phyloP scores from a whole-genome alignment of 2,888 invertebrate genomes.

The Lasioglossum lativentre region DNA sequence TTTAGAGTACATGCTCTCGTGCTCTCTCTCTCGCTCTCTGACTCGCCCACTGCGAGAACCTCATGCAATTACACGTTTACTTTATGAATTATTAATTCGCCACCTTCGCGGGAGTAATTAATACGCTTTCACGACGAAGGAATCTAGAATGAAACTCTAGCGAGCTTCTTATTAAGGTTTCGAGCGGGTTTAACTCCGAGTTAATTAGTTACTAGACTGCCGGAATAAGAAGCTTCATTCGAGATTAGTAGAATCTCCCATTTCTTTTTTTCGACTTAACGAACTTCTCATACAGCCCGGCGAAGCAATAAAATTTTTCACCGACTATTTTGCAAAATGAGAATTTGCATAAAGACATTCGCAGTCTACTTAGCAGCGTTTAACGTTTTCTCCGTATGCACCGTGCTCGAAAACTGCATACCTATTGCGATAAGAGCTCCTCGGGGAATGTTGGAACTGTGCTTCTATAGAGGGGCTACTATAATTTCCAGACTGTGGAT shows the following conservation, averaged over 20 bases:
- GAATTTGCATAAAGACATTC: slow-evolving; percentile 1
- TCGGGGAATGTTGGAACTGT: not conserved
- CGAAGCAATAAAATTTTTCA: slow-evolving; percentile 1
- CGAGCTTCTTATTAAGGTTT: slow-evolving; percentile 7
- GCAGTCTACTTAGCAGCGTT: not conserved
- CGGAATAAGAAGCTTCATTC: not conserved
- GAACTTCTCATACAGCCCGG: not conserved
- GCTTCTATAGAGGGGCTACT: not conserved
- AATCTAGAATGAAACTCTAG: not conserved
- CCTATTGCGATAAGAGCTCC: slow-evolving; percentile 5
- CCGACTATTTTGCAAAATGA: not conserved
- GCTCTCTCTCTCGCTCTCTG: not conserved
- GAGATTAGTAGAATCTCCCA: not conserved
- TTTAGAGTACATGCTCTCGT: not conserved
- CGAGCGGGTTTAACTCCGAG: not conserved
- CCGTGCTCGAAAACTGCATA: slow-evolving; percentile 1
- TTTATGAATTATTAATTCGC: slow-evolving; percentile 11
- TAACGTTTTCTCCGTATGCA: slow-evolving; percentile 5
- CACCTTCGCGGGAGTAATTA: not conserved
- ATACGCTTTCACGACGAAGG: slow-evolving; percentile 5
- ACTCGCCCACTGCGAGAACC: not conserved
- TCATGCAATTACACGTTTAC: slow-evolving; percentile 3
- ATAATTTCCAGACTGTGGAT: not conserved
- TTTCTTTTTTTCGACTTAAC: not conserved
- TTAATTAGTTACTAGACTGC: slow-evolving; percentile 8